phyloP scores from a whole-genome alignment of 2,797 vertebrate species.

The Potorous gilbertii region DNA sequence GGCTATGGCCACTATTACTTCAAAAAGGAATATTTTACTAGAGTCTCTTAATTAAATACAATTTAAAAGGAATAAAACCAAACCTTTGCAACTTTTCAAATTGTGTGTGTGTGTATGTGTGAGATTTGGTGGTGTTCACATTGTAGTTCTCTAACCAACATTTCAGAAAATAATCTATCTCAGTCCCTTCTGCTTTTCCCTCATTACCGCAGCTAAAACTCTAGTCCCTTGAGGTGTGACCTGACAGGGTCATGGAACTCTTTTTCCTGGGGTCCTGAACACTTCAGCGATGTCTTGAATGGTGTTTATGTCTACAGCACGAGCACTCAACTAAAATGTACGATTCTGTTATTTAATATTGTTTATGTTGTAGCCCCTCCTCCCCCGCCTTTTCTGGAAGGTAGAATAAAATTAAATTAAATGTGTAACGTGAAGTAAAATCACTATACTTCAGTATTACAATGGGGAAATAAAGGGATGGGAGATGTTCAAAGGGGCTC shows the following conservation, averaged over 20 bases:
- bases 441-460: conserved; percentile 32
- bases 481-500: conserved; percentile 62
- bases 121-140: background rate
- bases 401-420: conserved; percentile 16
- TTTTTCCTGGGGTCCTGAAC: conserved; percentile 52
- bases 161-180: conserved; percentile 18
- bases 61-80: conserved; percentile 71
- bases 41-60: conserved; percentile 78
- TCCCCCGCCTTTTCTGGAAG: background rate
- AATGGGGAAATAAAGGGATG: conserved; percentile 69
- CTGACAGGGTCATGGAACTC: background rate
- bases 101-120: background rate
- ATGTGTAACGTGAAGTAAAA: background rate
- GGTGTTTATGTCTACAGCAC: conserved; percentile 9
- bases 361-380: background rate
- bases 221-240: background rate
- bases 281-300: conserved; percentile 58
- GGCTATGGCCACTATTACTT: conserved; percentile 71
- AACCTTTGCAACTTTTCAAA: background rate
- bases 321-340: conserved; percentile 29
- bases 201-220: background rate
- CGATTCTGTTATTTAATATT: background rate
- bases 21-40: conserved; percentile 79
- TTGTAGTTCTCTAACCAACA: conserved; percentile 39
- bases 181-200: background rate